Evolutionary conservation across 2,113 vertebrate species (phyloP).

Genomic region (Python bivittatus): DNA sequence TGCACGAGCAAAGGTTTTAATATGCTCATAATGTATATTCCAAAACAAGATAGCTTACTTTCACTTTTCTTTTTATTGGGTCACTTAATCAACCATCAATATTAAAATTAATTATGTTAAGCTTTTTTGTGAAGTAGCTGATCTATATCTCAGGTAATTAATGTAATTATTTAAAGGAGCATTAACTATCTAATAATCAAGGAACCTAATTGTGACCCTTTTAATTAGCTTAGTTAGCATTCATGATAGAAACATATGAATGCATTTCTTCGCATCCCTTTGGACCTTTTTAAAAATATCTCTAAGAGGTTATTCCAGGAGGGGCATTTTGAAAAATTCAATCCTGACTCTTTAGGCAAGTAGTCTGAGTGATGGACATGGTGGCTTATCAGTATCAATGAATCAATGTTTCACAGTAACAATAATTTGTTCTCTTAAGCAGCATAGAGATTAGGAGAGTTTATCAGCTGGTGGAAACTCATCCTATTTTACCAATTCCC

Average conservation of each 20-base stretch:
- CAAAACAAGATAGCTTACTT: slow-evolving; percentile 7
- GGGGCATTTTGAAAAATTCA: slow-evolving; percentile 44
- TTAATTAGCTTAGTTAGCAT: slow-evolving; percentile 53
- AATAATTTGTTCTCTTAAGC: slow-evolving; percentile 78
- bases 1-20: neutral
- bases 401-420: neutral
- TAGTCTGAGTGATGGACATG: slow-evolving; percentile 44
- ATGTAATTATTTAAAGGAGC: slow-evolving; percentile 41
- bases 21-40: neutral
- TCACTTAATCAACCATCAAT: slow-evolving; percentile 15
- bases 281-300: slow-evolving; percentile 44
- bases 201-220: slow-evolving; percentile 44
- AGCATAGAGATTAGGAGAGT: slow-evolving; percentile 83
- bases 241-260: slow-evolving; percentile 49
- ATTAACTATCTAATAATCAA: slow-evolving; percentile 39
- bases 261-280: slow-evolving; percentile 49
- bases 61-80: slow-evolving; percentile 10
- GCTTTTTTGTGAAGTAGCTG: slow-evolving; percentile 23
- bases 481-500: slow-evolving; percentile 89
- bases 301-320: slow-evolving; percentile 39
- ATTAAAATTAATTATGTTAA: slow-evolving; percentile 26
- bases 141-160: slow-evolving; percentile 1
- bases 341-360: slow-evolving; percentile 36
- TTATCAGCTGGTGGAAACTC: slow-evolving; percentile 84
- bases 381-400: slow-evolving; percentile 40